phyloP scores from a whole-genome alignment of 2,797 vertebrate species.

The Gymnothorax javanicus region DNA sequence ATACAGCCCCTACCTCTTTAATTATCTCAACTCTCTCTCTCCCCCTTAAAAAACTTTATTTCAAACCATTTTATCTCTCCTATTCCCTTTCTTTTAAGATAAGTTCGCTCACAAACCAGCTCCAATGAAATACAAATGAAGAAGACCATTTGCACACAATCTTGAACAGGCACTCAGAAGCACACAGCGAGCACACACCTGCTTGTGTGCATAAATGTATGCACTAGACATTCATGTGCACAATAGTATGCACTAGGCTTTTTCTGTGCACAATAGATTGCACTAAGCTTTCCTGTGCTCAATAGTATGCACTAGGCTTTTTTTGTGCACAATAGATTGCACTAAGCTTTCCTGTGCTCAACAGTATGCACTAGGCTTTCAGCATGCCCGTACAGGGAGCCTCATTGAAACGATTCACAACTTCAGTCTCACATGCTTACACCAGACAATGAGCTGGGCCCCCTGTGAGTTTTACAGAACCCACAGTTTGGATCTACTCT shows the following conservation, averaged over 20 bases:
- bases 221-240: constrained; percentile 49
- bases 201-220: constrained; percentile 31
- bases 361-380: constrained; percentile 39
- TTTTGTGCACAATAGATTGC: too few relatives aligned
- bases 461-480: not conserved
- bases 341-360: too few relatives aligned
- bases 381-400: constrained; percentile 35
- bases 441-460: not conserved
- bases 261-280: too few relatives aligned
- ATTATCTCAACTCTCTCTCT: not conserved
- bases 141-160: constrained; percentile 68
- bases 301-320: constrained; percentile 18
- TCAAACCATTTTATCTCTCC: not conserved
- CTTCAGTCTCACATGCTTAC: not conserved
- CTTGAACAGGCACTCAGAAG: constrained; percentile 16
- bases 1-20: constrained; percentile 28
- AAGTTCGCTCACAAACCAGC: constrained; percentile 71
- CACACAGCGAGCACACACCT: constrained; percentile 10
- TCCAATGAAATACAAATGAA: constrained; percentile 74
- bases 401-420: not conserved
- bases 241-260: constrained; percentile 27
- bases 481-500: not conserved
- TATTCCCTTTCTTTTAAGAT: constrained; percentile 60
- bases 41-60: not conserved
- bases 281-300: too few relatives aligned